phyloP scores from a whole-genome alignment of 1,140 invertebrate species.

The Drosophila simulans region DNA sequence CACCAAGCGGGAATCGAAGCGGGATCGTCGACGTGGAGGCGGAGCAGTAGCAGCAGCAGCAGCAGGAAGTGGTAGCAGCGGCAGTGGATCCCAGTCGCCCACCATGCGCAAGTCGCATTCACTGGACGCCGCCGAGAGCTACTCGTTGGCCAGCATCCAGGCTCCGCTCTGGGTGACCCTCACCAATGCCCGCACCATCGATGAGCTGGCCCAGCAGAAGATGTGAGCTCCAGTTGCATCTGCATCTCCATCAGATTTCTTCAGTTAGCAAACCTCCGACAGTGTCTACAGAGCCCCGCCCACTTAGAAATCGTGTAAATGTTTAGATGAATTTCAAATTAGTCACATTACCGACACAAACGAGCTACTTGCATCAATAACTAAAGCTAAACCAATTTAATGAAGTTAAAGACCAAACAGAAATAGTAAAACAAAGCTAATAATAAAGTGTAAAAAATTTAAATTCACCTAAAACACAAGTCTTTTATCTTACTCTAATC shows the following conservation, averaged over 20 bases:
- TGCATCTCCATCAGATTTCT: conserved; percentile 11
- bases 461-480: not conserved
- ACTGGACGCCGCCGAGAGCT: conserved; percentile 67
- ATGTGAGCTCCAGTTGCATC: conserved; percentile 33
- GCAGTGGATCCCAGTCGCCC: not conserved
- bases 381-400: conserved; percentile 12
- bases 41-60: conserved; percentile 20
- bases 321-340: conserved; percentile 46
- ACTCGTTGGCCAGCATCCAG: conserved; percentile 80
- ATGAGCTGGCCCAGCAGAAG: conserved; percentile 75
- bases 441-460: conserved; percentile 34
- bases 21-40: conserved; percentile 42
- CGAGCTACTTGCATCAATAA: conserved; percentile 30
- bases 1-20: conserved; percentile 58
- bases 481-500: not conserved
- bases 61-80: conserved; percentile 1
- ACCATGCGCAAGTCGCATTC: conserved; percentile 75
- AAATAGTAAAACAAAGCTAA: conserved; percentile 35
- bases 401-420: conserved; percentile 50
- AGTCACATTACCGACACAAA: conserved; percentile 32
- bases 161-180: conserved; percentile 88
- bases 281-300: not conserved
- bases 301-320: conserved; percentile 37
- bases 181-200: conserved; percentile 87
- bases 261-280: conserved; percentile 17